A percentile compares a stretch with the other conserved stretches of the same genome.
phyloP scores from a whole-genome alignment of 2,113 vertebrate species.

The Leucoraja erinaceus region DNA sequence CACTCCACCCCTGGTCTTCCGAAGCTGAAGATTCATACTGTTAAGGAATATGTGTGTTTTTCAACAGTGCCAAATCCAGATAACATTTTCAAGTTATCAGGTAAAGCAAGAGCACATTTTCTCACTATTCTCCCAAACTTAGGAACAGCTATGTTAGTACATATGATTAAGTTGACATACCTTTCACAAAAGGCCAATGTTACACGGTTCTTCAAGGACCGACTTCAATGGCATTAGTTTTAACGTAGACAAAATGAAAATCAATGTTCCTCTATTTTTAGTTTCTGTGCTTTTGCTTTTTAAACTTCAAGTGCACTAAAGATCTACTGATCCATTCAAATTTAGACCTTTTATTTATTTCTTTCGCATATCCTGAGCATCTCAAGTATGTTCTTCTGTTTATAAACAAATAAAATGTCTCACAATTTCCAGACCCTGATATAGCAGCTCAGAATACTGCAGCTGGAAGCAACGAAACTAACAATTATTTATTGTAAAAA shows the following conservation, averaged over 20 bases:
- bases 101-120: background rate
- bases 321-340: background rate
- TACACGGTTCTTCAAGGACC: background rate
- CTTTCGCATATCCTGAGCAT: background rate
- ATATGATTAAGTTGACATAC: background rate
- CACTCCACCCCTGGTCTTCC: constrained; percentile 94
- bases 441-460: background rate
- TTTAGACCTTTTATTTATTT: background rate
- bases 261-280: background rate
- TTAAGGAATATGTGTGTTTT: constrained; percentile 67
- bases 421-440: background rate
- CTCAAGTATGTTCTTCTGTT: background rate
- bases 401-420: background rate
- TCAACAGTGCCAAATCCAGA: background rate
- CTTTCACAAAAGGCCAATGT: background rate
- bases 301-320: background rate
- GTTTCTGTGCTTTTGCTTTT: background rate
- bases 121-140: background rate
- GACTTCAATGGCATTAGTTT: background rate
- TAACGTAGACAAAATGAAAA: background rate
- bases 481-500: background rate
- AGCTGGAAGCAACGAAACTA: background rate
- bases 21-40: constrained; percentile 67
- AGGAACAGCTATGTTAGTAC: background rate
- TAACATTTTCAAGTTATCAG: background rate